phyloP scores from a whole-genome alignment of 2,797 vertebrate genomes.

The Champsocephalus gunnari region DNA sequence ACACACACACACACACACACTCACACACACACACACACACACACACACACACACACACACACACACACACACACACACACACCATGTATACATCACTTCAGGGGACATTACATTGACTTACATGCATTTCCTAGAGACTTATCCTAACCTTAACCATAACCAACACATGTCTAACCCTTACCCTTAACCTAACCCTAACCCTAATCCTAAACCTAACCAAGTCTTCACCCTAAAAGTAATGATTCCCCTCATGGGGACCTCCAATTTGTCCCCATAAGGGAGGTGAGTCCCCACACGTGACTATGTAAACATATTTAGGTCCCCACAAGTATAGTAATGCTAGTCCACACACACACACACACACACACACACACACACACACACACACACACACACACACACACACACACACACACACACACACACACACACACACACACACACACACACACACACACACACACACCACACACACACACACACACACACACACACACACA shows the following conservation, averaged over 20 bases:
- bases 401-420: neutral
- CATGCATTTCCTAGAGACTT: too few species aligned
- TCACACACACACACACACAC: neutral
- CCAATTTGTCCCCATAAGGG: too few species aligned
- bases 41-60: neutral
- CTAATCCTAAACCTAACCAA: too few species aligned
- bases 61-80: neutral
- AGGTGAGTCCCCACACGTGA: too few species aligned
- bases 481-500: neutral
- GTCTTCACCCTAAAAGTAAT: too few species aligned
- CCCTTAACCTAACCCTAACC: too few species aligned
- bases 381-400: neutral
- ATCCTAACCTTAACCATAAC: too few species aligned
- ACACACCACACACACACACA: neutral
- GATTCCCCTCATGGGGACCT: too few species aligned
- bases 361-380: neutral
- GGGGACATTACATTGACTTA: too few species aligned
- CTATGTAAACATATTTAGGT: too few species aligned
- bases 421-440: neutral
- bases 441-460: neutral
- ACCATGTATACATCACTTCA: neutral
- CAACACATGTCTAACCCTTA: too few species aligned
- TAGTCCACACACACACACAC: neutral
- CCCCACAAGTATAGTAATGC: too few species aligned
- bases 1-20: neutral